Evolutionary conservation across 2,888 invertebrate species (phyloP), one percentile per base, ranked within the genome.

Genomic region (Oscheius sp.): DNA sequence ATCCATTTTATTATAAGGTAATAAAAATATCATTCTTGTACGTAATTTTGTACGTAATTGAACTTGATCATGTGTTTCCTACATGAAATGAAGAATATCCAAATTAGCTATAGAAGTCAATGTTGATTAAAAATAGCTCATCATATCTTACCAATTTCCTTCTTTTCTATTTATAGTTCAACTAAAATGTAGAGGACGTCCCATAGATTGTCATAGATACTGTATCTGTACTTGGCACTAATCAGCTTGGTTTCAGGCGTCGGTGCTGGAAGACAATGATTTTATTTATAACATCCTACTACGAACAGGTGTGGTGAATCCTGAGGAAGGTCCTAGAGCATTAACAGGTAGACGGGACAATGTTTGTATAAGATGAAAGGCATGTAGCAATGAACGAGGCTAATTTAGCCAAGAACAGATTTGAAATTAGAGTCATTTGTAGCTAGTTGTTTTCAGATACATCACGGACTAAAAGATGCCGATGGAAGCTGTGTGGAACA

Each of bases 401-500:
- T 26, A 59, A 41, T 59, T 41, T 26, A 44, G 14, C 4, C 33
- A 33, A 6, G 20, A 32, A 33, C 32, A 54, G 54, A n/a, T 44
- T 26, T 12, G n/a, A 59, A 59, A 59, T 59, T 59, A 28, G 59
- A 22, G 28, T 59, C 30, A 44, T 59, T 59, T 24, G 5, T 20
- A 22, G 28, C 17, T 17, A 41, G n/a, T 44, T 41, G 30, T 8
- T 41, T 41, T 14, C 28, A 41, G 41, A 44, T 24, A 44, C 59
- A 44, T 24, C 62, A 32, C 73, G 74, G 36, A 33, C 72, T n/a
- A 78, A 78, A 50, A 47, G 78, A 54, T 78, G 78, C 54, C 71
- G 78, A n/a, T 78, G 78, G 78, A 78, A 78, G 71, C 57, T 78
- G 12, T 78, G 78, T 45, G 78, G 78, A 57, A 75, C 78, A 8